Conservation (phyloP, 2,113 vertebrate genomes). For the Amphilophus citrinellus region DNA sequence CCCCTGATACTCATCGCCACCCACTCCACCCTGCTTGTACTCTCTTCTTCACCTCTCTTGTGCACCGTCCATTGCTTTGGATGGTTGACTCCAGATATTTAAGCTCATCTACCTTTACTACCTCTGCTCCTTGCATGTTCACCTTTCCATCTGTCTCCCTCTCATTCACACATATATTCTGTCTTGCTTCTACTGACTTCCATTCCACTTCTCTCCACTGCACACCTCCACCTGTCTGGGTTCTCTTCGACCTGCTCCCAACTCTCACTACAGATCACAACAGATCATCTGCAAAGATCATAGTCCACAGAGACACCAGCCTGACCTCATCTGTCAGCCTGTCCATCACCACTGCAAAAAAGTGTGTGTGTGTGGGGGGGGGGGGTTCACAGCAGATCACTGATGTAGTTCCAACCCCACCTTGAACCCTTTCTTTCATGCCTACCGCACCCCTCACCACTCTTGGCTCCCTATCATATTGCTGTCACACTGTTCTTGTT, state of each 20-base stretch:
- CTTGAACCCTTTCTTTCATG: background rate
- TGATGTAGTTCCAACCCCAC: background rate
- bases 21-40: background rate
- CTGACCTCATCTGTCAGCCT: background rate
- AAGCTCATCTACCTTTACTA: background rate
- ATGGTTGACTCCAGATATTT: background rate
- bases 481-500: background rate
- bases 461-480: background rate
- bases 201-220: background rate
- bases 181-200: background rate
- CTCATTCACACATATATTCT: rapidly evolving
- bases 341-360: background rate
- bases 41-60: no score
- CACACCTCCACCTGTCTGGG: background rate
- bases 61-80: background rate
- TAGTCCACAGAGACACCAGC: background rate
- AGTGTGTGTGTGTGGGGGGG: no score
- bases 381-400: background rate
- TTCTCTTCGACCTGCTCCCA: background rate
- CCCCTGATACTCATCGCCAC: background rate
- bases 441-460: background rate
- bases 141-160: background rate
- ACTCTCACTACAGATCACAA: background rate
- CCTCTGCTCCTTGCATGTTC: background rate
- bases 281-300: background rate